Conservation (phyloP, 2,113 vertebrate genomes). For the Coreoperca whiteheadi region DNA sequence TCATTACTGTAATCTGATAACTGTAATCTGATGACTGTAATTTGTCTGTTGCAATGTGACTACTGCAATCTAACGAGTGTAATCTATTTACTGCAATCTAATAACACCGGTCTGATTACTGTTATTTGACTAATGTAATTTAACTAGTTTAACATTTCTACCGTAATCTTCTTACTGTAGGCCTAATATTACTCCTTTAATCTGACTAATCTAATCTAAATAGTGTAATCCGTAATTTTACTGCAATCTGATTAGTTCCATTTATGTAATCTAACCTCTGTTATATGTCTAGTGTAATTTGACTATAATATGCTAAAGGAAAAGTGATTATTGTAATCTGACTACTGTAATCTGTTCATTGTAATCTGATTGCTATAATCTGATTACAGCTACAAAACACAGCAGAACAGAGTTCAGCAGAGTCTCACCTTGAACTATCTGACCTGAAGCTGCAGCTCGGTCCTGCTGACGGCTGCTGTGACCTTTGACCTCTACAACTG, state of each 20-base stretch:
- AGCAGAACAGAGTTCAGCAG: background rate
- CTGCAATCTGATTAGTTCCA: background rate
- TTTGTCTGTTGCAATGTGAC: too few species aligned
- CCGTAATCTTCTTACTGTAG: too few species aligned
- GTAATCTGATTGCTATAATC: background rate
- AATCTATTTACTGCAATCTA: background rate
- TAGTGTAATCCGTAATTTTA: too few species aligned
- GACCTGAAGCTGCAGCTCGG: slow-evolving; percentile 42
- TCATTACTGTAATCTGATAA: too few species aligned
- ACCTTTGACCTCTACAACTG: slow-evolving; percentile 78
- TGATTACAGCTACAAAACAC: background rate
- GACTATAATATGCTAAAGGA: background rate
- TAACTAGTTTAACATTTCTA: too few species aligned
- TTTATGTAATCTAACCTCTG: background rate
- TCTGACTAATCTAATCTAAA: too few species aligned
- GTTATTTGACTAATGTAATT: too few species aligned
- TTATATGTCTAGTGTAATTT: background rate
- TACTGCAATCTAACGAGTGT: background rate
- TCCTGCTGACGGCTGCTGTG: slow-evolving; percentile 81
- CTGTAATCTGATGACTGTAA: too few species aligned
- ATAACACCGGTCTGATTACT: too few species aligned
- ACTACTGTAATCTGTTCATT: background rate
- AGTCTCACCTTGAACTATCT: slow-evolving; percentile 57
- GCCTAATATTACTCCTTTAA: too few species aligned
- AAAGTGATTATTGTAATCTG: background rate